Base-by-base conservation (phyloP, 92 coral and sea anemone genomes). In the Scolanthus callimorphus region DNA sequence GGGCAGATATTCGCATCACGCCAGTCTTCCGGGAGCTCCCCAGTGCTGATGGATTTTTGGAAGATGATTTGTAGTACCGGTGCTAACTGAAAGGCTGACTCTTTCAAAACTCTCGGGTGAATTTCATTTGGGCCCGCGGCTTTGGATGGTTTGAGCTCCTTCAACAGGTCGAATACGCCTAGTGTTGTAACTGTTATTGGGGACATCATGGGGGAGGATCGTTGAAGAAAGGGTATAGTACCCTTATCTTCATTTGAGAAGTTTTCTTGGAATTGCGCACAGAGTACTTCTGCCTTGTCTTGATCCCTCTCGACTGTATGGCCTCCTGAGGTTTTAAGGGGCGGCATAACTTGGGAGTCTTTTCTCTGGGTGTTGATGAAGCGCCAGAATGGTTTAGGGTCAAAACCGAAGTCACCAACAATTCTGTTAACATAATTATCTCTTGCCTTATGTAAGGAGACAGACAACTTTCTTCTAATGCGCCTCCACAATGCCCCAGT, bases 321-420 rank as follows among this genome's bases (percentile, higher is more conserved):
- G 51, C 20, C 73, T 17, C 20, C 73, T 17, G 25, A 29, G 63
- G 49, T 57, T 60, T 69, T 22, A 17, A 69, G 55, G 17, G 66
- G 55, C 17, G 74, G 76, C 46, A 69, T 69, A 39, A 56, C 23
- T 37, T 69, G 76, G 45, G 19, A 27, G 39, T 69, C 76, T 49
- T 69, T 68, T 3, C 74, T 15, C 53, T 68, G 74, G 31, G 74
- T 6, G n/a, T 21, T 39, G 29, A 68, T 68, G 62, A 37, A 20
- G 17, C 39, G 15, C 66, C 27, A 38, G 41, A 68, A 19, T 51
- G 65, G 30, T 68, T 56, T 20, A 43, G 34, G 2, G 27, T 56
- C 31, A 39, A 15, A 30, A 56, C 61, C 22, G 51, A 60, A 17
- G 45, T 58, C 13, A 43, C 64, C 1, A 21, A 34, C n/a, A n/a